phyloP scores from a whole-genome alignment of 2,797 vertebrate species.

The Schizopygopsis malacanthus region DNA sequence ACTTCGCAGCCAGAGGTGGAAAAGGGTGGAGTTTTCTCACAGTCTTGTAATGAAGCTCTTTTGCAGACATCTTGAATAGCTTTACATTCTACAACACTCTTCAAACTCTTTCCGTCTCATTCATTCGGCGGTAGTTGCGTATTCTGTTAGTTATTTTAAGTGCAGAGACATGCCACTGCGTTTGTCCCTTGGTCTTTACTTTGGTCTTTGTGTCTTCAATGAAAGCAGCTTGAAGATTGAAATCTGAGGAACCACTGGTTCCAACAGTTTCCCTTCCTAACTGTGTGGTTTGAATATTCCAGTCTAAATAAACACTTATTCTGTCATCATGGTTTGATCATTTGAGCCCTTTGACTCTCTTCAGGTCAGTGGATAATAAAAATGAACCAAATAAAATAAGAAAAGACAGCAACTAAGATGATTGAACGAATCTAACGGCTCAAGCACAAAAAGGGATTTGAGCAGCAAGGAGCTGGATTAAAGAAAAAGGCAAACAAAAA shows the following conservation, averaged over 20 bases:
- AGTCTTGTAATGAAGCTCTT: conserved; percentile 29
- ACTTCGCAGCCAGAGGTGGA: conserved; percentile 26
- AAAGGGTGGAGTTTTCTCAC: conserved; percentile 39
- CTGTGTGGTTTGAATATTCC: neutral
- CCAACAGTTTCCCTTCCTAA: conserved; percentile 17
- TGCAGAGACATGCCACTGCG: neutral
- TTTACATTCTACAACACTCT: conserved; percentile 44
- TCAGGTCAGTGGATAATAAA: neutral
- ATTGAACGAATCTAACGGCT: conserved; percentile 33
- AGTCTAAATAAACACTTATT: neutral
- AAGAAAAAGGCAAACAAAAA: conserved; percentile 40
- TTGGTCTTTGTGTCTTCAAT: neutral
- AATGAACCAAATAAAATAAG: neutral
- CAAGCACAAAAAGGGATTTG: conserved; percentile 40
- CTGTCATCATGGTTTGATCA: neutral
- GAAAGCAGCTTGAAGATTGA: conserved; percentile 6
- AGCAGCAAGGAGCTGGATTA: conserved; percentile 16
- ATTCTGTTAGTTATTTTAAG: neutral
- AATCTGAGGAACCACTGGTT: neutral
- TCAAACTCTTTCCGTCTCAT: conserved; percentile 21
- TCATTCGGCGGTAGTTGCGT: neutral
- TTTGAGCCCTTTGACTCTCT: neutral
- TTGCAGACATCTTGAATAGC: conserved; percentile 36
- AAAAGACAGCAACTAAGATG: neutral
- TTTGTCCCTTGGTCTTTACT: neutral